A percentile compares a stretch with the other conserved stretches of the same genome.
Evolutionary conservation across 2,113 vertebrate genomes (phyloP).

Genomic region (Micromys minutus): DNA sequence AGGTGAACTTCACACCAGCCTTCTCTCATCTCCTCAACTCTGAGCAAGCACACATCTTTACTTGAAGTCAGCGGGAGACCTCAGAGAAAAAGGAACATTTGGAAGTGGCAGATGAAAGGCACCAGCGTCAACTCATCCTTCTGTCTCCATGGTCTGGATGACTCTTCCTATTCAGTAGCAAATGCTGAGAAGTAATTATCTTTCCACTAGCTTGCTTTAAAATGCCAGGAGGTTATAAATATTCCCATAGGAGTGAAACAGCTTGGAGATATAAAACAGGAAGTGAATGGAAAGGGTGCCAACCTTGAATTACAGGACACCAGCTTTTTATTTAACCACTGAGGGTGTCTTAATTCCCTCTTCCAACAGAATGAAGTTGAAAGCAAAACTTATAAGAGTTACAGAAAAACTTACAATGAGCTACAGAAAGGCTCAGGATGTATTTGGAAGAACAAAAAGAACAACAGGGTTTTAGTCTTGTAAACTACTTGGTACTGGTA

Average conservation of each 20-base stretch:
- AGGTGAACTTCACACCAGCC: neutral
- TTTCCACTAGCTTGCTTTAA: conserved; percentile 57
- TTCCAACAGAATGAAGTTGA: neutral
- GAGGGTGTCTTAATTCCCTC: neutral
- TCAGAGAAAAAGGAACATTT: conserved; percentile 17
- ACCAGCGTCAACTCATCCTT: neutral
- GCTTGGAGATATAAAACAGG: conserved; percentile 38
- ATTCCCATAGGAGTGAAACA: neutral
- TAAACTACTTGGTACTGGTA: neutral
- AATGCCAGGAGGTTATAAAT: conserved; percentile 50
- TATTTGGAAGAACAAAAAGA: neutral
- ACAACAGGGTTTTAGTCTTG: neutral
- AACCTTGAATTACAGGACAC: neutral
- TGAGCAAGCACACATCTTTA: neutral
- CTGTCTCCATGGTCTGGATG: conserved; percentile 49
- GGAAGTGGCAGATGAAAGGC: conserved; percentile 17
- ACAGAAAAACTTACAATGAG: too few species aligned
- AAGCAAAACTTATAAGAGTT: neutral
- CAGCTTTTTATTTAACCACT: neutral
- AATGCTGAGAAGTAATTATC: conserved; percentile 54
- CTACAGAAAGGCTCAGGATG: neutral
- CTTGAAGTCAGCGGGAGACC: conserved; percentile 21
- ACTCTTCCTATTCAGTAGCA: conserved; percentile 49
- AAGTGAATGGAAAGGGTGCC: neutral
- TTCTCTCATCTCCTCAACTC: neutral